Evolutionary conservation across 2,797 vertebrate genomes (phyloP).

Genomic region (Ambastaia sidthimunki): DNA sequence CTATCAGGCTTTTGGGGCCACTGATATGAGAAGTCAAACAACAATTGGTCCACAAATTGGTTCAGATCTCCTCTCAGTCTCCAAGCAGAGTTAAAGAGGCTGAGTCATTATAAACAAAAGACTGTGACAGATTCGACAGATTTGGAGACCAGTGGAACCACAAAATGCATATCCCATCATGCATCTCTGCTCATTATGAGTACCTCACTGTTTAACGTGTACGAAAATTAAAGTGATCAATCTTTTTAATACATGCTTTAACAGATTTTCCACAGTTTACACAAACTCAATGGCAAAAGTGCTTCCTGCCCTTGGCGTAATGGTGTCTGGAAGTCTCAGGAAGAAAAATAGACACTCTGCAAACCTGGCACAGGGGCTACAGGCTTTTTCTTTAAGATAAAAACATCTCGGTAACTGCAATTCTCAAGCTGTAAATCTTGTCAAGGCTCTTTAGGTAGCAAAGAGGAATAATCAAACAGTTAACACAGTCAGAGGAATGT

Average conservation of each 20-base stretch:
- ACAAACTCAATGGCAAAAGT: not conserved
- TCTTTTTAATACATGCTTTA: not conserved
- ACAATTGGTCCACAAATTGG: too few species aligned
- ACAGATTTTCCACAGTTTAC: not conserved
- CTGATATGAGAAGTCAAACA: conserved; percentile 10
- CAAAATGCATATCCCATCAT: conserved; percentile 7
- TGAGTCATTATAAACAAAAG: conserved; percentile 24
- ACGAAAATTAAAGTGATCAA: not conserved
- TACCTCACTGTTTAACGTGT: too few species aligned
- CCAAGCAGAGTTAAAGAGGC: conserved; percentile 12
- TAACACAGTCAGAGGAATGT: conserved; percentile 2
- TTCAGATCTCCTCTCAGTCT: conserved; percentile 17
- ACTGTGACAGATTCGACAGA: conserved; percentile 1
- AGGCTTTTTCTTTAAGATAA: conserved; percentile 6
- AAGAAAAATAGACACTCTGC: conserved; percentile 2
- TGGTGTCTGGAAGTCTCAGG: not conserved
- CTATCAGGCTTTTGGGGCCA: not conserved
- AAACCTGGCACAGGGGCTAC: conserved; percentile 12
- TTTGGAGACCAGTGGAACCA: conserved; percentile 5
- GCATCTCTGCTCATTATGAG: too few species aligned
- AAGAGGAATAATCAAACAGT: conserved; percentile 11
- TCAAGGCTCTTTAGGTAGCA: conserved; percentile 11
- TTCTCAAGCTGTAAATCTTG: conserved; percentile 19
- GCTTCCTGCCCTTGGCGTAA: not conserved
- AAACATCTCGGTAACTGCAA: conserved; percentile 1